These are phyloP conservation scores for Paradoxurus hermaphroditus DNA, from an alignment of 2,113 vertebrate genomes.

Conservation along the genomic window DNA sequence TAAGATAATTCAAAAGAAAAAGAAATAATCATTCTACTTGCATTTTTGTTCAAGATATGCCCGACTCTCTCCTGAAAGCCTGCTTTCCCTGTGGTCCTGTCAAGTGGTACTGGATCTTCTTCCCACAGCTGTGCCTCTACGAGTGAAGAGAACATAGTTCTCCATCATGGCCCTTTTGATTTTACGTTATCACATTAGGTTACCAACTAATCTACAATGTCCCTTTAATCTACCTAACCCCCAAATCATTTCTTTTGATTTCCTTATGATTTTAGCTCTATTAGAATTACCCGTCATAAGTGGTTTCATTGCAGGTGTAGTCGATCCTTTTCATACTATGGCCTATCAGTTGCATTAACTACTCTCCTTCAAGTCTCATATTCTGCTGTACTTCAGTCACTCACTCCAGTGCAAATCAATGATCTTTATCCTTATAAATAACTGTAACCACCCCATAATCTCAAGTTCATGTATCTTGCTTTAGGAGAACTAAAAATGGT, in stretches of 20 bases:
- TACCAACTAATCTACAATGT: not conserved
- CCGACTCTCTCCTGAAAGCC: not conserved
- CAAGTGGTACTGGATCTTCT: rapidly evolving
- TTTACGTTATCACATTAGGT: not conserved
- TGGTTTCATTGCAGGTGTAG: not conserved
- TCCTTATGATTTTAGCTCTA: not conserved
- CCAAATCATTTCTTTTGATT: not conserved
- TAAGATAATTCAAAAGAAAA: not conserved
- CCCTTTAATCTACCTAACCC: not conserved
- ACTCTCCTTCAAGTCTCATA: not conserved
- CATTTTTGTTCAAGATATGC: not conserved
- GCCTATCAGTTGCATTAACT: not conserved
- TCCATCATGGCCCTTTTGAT: not conserved
- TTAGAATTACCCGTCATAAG: not conserved
- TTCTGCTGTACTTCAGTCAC: not conserved
- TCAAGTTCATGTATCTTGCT: not conserved
- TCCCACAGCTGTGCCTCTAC: not conserved
- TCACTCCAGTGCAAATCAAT: not conserved
- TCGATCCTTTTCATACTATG: not conserved
- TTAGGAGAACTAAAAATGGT: not conserved
- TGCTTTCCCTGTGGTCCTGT: not conserved
- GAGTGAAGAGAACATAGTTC: rapidly evolving
- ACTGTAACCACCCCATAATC: not conserved
- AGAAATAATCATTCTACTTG: not conserved
- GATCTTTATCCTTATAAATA: not conserved